Conservation (phyloP, 2,888 invertebrate genomes). For the Psylliodes chrysocephalus region DNA sequence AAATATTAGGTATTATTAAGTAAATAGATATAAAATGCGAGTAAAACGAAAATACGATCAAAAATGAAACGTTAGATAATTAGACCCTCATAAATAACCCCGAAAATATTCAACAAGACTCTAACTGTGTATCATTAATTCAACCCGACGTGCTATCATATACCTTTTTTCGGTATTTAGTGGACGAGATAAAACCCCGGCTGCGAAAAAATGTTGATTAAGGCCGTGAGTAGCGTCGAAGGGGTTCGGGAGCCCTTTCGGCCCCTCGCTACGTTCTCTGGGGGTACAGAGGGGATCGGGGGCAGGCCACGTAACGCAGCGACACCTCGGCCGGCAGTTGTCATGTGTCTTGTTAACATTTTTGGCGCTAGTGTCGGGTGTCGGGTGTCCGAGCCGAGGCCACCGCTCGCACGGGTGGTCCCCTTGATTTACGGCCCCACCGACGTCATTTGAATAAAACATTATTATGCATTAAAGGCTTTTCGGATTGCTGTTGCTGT, state of each 20-base stretch:
- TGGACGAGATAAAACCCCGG: background rate
- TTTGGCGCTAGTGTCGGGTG: slow-evolving; percentile 65
- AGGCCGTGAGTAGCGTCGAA: slow-evolving; percentile 18
- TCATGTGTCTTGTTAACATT: slow-evolving; percentile 66
- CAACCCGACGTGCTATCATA: no score
- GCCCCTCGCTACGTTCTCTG: background rate
- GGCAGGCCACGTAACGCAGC: slow-evolving; percentile 4
- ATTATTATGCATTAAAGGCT: slow-evolving; percentile 46
- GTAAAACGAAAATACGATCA: no score
- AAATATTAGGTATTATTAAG: no score
- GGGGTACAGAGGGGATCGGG: no score
- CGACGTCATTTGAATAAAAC: slow-evolving; percentile 63
- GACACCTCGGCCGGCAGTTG: slow-evolving; percentile 59
- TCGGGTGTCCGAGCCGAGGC: slow-evolving; percentile 60
- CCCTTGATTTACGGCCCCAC: slow-evolving; percentile 63
- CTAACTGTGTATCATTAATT: no score
- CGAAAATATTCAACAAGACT: no score
- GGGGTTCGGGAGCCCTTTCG: slow-evolving; percentile 10
- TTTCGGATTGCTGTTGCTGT: background rate
- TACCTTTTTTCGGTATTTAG: no score
- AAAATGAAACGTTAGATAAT: no score
- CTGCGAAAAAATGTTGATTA: slow-evolving; percentile 26
- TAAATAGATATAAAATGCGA: no score
- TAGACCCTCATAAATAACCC: no score
- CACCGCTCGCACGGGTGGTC: slow-evolving; percentile 61